Evolutionary conservation across 2,113 vertebrate species (phyloP).

Genomic region (Cranoglanis bouderius): DNA sequence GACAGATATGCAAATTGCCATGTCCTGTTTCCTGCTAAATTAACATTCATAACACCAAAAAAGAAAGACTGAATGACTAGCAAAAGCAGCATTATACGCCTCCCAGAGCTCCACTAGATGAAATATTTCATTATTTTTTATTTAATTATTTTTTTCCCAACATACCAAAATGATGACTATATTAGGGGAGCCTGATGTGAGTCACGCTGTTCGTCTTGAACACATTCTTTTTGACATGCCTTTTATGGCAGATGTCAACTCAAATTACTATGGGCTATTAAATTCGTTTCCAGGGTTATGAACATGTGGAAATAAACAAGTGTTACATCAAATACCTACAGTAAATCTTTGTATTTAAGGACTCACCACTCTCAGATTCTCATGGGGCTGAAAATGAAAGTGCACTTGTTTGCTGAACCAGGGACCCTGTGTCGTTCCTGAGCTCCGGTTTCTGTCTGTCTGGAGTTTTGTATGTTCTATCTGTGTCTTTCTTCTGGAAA

Average conservation of each 20-base stretch:
- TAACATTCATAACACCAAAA: background rate
- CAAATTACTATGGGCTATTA: conserved; percentile 32
- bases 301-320: background rate
- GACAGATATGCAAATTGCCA: no score
- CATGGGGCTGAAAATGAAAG: background rate
- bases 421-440: no score
- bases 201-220: conserved; percentile 51
- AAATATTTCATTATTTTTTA: conserved; percentile 63
- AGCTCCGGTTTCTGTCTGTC: background rate
- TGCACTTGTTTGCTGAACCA: background rate
- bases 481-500: background rate
- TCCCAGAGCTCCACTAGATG: conserved; percentile 39
- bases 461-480: background rate
- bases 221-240: conserved; percentile 52
- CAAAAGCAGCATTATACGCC: conserved; percentile 1
- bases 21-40: background rate
- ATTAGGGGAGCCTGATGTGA: conserved; percentile 49
- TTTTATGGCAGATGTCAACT: conserved; percentile 57
- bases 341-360: background rate
- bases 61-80: background rate
- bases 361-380: background rate
- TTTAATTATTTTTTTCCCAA: background rate
- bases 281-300: background rate
- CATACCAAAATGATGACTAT: conserved; percentile 54
- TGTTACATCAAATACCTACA: background rate